Evolutionary conservation across 2,797 vertebrate species (phyloP).

Genomic region (Protonibea diacanthus): DNA sequence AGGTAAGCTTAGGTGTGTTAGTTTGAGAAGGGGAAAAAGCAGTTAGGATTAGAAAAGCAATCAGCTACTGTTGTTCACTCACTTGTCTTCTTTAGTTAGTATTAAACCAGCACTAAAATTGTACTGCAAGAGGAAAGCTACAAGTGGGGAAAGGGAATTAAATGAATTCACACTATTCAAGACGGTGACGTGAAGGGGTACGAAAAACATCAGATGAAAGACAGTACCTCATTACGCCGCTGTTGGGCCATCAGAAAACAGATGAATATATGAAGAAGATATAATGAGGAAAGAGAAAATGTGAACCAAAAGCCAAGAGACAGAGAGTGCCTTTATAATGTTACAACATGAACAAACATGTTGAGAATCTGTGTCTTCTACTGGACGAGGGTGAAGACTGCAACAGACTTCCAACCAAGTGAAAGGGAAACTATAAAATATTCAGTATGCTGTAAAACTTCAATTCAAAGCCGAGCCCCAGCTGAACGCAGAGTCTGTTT

Average conservation of each 20-base stretch:
- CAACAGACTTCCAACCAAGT: neutral
- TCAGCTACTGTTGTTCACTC: conserved; percentile 34
- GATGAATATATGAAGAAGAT: conserved; percentile 34
- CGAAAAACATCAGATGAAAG: conserved; percentile 36
- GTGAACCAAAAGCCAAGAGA: conserved; percentile 49
- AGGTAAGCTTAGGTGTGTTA: conserved; percentile 25
- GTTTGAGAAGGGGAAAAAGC: conserved; percentile 8
- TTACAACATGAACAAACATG: neutral
- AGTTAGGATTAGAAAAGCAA: conserved; percentile 31
- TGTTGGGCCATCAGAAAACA: conserved; percentile 66
- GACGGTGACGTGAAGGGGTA: conserved; percentile 14
- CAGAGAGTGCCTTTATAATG: neutral
- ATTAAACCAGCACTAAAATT: conserved; percentile 22
- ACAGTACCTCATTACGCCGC: conserved; percentile 85
- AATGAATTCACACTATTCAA: conserved; percentile 30
- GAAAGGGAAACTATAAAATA: neutral
- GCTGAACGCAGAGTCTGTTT: too few species aligned
- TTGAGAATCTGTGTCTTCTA: neutral
- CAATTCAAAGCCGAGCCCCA: too few species aligned
- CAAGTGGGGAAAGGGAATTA: conserved; percentile 15
- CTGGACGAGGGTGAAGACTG: too few species aligned
- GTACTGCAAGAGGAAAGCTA: conserved; percentile 7
- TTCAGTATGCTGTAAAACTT: too few species aligned
- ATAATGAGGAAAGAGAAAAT: conserved; percentile 41
- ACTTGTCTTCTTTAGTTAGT: conserved; percentile 34